Conservation (phyloP, 1,140 invertebrate species). For the Drosophila seguyi region DNA sequence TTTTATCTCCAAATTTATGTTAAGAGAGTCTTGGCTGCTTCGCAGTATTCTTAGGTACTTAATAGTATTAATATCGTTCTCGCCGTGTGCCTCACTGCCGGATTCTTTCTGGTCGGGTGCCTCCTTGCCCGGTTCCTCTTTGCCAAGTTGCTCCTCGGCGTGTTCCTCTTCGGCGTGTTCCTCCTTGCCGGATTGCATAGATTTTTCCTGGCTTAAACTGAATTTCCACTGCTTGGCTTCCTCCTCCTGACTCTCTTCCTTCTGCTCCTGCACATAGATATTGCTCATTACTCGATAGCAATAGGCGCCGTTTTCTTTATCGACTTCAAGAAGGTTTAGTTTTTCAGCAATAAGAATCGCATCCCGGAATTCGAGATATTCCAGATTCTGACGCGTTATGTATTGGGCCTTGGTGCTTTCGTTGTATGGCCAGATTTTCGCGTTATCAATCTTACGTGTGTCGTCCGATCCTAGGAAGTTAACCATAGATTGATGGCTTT, state of each 20-base stretch:
- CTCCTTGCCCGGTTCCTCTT: neutral
- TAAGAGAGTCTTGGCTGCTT: neutral
- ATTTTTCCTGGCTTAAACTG: too few relatives aligned
- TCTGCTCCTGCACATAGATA: neutral
- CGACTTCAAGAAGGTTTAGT: neutral
- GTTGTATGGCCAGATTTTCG: conserved; percentile 45
- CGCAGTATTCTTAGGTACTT: conserved; percentile 12
- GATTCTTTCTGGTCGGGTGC: neutral
- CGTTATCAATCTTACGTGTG: neutral
- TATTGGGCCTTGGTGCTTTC: conserved; percentile 24
- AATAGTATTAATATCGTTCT: too few relatives aligned
- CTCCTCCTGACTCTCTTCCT: neutral
- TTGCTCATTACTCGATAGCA: neutral
- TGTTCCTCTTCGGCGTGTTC: too few relatives aligned
- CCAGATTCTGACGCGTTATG: conserved; percentile 3
- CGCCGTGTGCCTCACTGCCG: too few relatives aligned
- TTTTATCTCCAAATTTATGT: conserved; percentile 1
- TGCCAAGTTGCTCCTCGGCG: neutral
- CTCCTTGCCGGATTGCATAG: neutral
- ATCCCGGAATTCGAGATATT: conserved; percentile 10
- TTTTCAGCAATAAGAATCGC: conserved; percentile 32
- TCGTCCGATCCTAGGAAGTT: conserved; percentile 30
- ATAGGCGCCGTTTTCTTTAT: neutral
- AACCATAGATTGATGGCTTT: neutral
- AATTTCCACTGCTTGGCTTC: neutral